Conservation (phyloP, 2,113 vertebrate genomes). For the Sphyrna mokarran region DNA sequence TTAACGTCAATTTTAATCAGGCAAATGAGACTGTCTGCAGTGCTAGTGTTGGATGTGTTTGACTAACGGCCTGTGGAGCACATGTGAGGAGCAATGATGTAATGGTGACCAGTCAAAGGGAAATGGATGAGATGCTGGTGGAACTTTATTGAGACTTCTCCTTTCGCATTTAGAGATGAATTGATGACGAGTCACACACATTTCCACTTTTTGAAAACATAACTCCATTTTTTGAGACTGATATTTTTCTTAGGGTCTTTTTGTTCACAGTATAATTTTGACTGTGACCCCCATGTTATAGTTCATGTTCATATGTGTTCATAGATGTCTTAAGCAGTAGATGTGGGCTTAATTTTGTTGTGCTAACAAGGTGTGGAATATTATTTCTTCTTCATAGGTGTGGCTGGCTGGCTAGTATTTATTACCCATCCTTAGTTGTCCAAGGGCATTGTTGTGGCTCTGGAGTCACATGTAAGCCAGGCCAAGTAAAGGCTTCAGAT, state of each 20-base stretch:
- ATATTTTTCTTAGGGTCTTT: not conserved
- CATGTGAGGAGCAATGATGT: not conserved
- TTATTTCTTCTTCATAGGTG: too few species aligned
- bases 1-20: not conserved
- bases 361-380: not conserved
- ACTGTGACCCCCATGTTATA: not conserved
- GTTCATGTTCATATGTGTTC: not conserved
- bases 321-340: not conserved
- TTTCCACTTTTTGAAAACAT: not conserved
- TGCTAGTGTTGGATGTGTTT: not conserved
- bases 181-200: not conserved
- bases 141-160: not conserved
- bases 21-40: not conserved
- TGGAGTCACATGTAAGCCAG: too few species aligned
- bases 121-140: not conserved
- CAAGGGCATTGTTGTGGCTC: too few species aligned
- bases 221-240: not conserved
- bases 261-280: not conserved
- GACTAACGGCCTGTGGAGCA: not conserved
- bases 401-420: too few species aligned
- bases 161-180: not conserved
- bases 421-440: too few species aligned
- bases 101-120: not conserved
- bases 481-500: too few species aligned
- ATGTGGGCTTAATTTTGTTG: not conserved